Percentiles rank a stretch among this genome's conserved stretches.
phyloP scores from a whole-genome alignment of 2,113 vertebrate species.

The Cygnus buccinator region DNA sequence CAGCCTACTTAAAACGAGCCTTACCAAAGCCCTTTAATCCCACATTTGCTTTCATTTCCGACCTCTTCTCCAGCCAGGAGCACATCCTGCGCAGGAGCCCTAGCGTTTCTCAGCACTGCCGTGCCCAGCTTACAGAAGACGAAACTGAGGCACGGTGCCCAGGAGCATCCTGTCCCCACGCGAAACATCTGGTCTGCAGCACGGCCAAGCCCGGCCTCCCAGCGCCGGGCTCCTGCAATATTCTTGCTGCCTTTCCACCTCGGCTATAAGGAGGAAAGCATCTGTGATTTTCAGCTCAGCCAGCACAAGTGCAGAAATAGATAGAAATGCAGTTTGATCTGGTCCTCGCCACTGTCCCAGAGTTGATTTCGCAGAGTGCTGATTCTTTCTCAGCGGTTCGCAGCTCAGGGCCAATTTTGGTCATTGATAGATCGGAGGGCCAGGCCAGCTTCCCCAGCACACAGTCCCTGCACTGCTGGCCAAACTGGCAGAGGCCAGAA shows the following conservation, averaged over 20 bases:
- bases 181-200: neutral
- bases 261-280: neutral
- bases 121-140: neutral
- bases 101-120: neutral
- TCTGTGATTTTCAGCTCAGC: slow-evolving; percentile 7
- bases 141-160: neutral
- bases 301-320: slow-evolving; percentile 18
- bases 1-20: neutral
- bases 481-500: slow-evolving; percentile 61
- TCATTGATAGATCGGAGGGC: slow-evolving; percentile 52
- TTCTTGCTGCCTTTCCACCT: neutral
- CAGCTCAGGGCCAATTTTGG: slow-evolving; percentile 70
- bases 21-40: slow-evolving; percentile 1
- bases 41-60: neutral
- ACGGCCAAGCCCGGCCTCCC: neutral
- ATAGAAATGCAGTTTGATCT: slow-evolving; percentile 50
- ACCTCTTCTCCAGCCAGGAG: neutral
- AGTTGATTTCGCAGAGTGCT: slow-evolving; percentile 50
- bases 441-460: slow-evolving; percentile 48
- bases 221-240: neutral
- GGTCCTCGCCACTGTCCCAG: slow-evolving; percentile 9
- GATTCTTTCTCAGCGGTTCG: neutral
- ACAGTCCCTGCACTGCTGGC: slow-evolving; percentile 30
- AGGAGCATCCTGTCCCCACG: neutral
- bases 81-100: neutral